phyloP scores from a whole-genome alignment of 2,113 vertebrate genomes.

The Donacobius atricapilla region DNA sequence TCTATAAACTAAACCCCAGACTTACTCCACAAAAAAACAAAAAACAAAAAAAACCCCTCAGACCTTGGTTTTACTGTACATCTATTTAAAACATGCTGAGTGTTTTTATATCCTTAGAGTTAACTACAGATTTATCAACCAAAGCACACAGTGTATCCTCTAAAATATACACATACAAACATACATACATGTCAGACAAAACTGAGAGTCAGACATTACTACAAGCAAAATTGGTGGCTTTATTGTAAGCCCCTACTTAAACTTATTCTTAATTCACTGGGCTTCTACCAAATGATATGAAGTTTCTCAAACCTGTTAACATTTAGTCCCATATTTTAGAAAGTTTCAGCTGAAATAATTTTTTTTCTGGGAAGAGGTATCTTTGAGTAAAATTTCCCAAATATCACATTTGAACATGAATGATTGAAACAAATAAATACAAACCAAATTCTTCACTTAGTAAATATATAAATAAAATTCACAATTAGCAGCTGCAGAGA shows the following conservation, averaged over 20 bases:
- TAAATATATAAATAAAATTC: neutral
- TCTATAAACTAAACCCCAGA: neutral
- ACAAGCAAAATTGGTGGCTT: neutral
- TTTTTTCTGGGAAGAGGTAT: neutral
- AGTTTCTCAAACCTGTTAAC: neutral
- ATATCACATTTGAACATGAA: neutral
- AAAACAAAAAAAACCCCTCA: neutral
- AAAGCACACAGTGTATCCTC: neutral
- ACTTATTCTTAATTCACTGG: neutral
- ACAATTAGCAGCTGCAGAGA: neutral
- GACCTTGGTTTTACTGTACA: neutral
- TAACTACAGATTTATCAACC: constrained; percentile 15
- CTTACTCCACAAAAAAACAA: constrained; percentile 22
- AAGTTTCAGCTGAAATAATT: neutral
- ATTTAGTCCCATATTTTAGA: neutral
- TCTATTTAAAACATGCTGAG: constrained; percentile 28
- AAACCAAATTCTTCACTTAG: neutral
- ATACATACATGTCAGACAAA: neutral
- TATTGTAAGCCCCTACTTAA: neutral
- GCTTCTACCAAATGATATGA: neutral
- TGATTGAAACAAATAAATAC: neutral
- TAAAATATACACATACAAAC: neutral
- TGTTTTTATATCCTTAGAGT: neutral
- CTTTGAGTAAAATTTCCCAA: neutral
- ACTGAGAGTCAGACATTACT: neutral